phyloP scores from a whole-genome alignment of 2,888 invertebrate species.

The Amiota communis region DNA sequence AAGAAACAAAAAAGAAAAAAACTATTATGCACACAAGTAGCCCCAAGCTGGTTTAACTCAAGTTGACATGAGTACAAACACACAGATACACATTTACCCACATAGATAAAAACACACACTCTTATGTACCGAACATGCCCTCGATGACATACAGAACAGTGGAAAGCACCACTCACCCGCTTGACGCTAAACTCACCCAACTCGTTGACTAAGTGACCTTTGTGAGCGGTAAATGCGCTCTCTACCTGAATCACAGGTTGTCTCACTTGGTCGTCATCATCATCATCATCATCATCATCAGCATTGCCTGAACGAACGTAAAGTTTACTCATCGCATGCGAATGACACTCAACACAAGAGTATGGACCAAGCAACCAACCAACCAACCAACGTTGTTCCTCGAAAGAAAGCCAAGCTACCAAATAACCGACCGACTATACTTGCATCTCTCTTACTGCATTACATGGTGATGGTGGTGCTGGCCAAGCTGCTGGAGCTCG shows the following conservation, averaged over 20 bases:
- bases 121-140: too few species aligned
- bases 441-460: constrained; percentile 3
- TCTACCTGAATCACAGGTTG: constrained; percentile 44
- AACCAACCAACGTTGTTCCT: not conserved
- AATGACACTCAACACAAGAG: constrained; percentile 26
- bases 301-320: not conserved
- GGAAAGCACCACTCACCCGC: not conserved
- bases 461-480: constrained; percentile 17
- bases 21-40: constrained; percentile 41
- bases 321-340: constrained; percentile 37
- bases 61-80: constrained; percentile 53
- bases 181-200: not conserved
- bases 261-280: not conserved
- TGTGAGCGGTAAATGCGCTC: constrained; percentile 53
- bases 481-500: constrained; percentile 4
- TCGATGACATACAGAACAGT: not conserved
- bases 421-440: constrained; percentile 37
- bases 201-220: constrained; percentile 61
- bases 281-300: not conserved
- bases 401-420: not conserved
- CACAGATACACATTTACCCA: not conserved
- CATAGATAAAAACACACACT: not conserved
- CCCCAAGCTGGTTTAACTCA: constrained; percentile 46
- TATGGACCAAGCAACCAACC: not conserved
- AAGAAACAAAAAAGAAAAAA: constrained; percentile 11